These are phyloP conservation scores for Orchesellides sinensis DNA, from an alignment of 2,888 invertebrate genomes.

Conservation along the genomic window DNA sequence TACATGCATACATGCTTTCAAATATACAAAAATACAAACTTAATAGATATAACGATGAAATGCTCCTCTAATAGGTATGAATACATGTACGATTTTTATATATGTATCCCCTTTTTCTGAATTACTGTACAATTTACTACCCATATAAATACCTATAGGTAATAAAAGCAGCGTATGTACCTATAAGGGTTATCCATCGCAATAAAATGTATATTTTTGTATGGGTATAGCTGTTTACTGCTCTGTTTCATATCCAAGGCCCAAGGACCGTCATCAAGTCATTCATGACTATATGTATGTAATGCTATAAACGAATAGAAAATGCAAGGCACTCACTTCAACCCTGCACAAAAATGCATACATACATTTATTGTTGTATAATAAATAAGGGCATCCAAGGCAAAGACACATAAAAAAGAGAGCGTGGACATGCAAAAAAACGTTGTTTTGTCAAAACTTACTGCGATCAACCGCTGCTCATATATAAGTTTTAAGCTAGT, in stretches of 20 bases:
- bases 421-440: constrained; percentile 37
- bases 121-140: too few species aligned
- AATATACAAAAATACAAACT: background rate
- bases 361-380: background rate
- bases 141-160: constrained; percentile 23
- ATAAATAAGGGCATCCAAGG: constrained; percentile 33
- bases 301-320: background rate
- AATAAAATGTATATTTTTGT: constrained; percentile 21
- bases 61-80: background rate
- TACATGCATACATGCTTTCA: constrained; percentile 28
- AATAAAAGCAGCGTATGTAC: constrained; percentile 15
- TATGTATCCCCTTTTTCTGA: constrained; percentile 13
- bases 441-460: constrained; percentile 28
- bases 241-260: background rate
- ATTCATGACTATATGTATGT: background rate
- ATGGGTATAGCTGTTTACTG: too few species aligned
- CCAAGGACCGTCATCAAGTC: background rate
- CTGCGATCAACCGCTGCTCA: background rate
- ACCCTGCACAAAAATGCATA: constrained; percentile 20
- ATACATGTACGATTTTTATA: too few species aligned
- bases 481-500: too few species aligned
- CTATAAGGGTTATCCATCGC: background rate
- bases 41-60: background rate
- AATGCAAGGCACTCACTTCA: too few species aligned
- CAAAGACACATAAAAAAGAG: constrained; percentile 44